Evolutionary conservation across 2,797 vertebrate species (phyloP).

Genomic region (Botia almorhae): DNA sequence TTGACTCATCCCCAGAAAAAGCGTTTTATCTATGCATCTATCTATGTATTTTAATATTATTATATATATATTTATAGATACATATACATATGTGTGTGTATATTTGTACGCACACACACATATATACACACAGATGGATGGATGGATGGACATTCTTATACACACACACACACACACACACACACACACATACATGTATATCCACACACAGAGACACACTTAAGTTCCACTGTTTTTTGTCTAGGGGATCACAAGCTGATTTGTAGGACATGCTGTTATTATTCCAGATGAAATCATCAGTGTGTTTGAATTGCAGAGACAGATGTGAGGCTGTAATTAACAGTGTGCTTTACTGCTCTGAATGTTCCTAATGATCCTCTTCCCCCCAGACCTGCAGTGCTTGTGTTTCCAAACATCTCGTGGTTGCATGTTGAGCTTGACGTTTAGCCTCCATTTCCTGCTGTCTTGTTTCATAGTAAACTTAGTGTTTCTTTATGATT

Average conservation of each 20-base stretch:
- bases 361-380: slow-evolving; percentile 23
- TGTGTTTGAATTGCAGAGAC: slow-evolving; percentile 37
- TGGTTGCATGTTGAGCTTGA: slow-evolving; percentile 28
- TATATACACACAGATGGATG: too few relatives aligned
- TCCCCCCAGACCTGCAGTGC: slow-evolving; percentile 34
- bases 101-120: too few relatives aligned
- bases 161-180: too few relatives aligned
- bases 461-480: slow-evolving; percentile 50
- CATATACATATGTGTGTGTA: too few relatives aligned
- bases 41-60: too few relatives aligned
- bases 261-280: neutral
- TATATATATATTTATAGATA: too few relatives aligned
- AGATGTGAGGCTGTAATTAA: slow-evolving; percentile 37
- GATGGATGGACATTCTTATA: neutral
- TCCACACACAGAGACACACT: neutral
- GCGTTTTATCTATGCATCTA: neutral
- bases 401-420: slow-evolving; percentile 17
- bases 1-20: slow-evolving; percentile 19
- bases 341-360: slow-evolving; percentile 43
- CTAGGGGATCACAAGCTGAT: neutral
- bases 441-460: slow-evolving; percentile 45
- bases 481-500: slow-evolving; percentile 47
- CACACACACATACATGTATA: too few relatives aligned
- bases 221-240: neutral
- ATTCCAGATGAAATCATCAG: neutral